Evolutionary conservation across 2,888 invertebrate genomes (phyloP), one percentile per base, ranked within the genome.

Genomic region (Rotaria socialis): DNA sequence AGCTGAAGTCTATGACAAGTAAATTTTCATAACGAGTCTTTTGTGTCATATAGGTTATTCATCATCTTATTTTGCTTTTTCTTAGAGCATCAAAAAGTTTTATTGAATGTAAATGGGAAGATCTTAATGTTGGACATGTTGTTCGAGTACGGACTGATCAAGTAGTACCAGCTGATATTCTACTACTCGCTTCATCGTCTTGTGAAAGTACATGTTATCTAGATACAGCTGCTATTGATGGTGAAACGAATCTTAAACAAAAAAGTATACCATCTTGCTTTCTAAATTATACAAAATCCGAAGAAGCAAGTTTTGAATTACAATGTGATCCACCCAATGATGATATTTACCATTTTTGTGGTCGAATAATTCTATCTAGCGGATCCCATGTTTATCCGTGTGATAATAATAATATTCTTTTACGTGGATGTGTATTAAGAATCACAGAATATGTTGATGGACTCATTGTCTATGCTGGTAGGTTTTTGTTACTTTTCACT

Each of bases 361-460:
- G 97, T 87, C 94, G 94, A 22, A 10, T 75, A 0, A 7, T 47
- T 22, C 24, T 75, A 22, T 75, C 75, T 8, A 75, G 43, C 3
- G 11, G 43, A 10, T 24, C 75, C 2, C 43, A 41, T 75, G 75
- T 16, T 8, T 19, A 43, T 47, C 75, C 84, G 24, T 55, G 90
- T 14, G 89, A 89, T 89, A 95, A 96, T 86, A 96, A 96, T 89
- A 96, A 97, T 92, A 93, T 98, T 88, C 92, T 98, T 89, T 93
- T 98, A 88, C 93, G 97, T 89, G 97, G 97, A 90, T 97, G 97
- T 91, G 93, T 95, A 88, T 93, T 98, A 89, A 96, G 97, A 92
- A 98, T 98, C 92, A 97, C 98, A 19, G 96, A 97, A 91, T 97
- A 94, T 91, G 94, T 97, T 74, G 97, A 97, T 91, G 98, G 97